Evolutionary conservation across 1,140 invertebrate species (phyloP), one percentile per base, ranked within the genome.

Genomic region (Sesamia nonagrioides): DNA sequence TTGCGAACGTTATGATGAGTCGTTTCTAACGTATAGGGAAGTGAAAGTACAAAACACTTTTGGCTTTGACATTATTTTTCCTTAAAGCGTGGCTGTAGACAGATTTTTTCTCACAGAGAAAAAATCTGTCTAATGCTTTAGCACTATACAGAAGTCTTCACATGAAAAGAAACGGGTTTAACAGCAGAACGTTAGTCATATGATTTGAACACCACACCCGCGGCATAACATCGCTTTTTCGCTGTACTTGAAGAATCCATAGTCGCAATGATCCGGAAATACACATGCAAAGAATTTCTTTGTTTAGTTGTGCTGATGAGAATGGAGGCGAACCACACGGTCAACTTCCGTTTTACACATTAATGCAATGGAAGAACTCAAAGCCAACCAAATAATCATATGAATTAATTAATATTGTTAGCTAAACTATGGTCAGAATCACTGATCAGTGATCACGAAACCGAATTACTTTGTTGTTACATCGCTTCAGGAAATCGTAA

Each of bases 1-100:
- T 69, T 50, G 42, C 42, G 18, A 69, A 50, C 66, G 18, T 69
- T 50, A 48, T 69, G 40, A 68, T 68, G 42, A 50, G 66, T 11
- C 27, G 54, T 58, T 33, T 21, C 33, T 33, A 50, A n/a, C 66
- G 15, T 27, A 50, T 27, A 69, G 21, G 42, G 42, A 69, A 27
- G 45, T 50, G 66, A 69, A 48, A 48, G 66, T 69, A 27, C 56
- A 40, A 11, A 2, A 18, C 6, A 66, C 7, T 37, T 42, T 50
- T 48, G 18, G 18, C 21, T 69, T 48, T 42, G 61, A 66, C 37
- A 42, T 42, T 66, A 42, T 18, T 66, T 40, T 42, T 21, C 15
- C 9, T 63, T 40, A 8, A 5, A 27, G 5, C 54, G 18, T 42
- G 35, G 8, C 37, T 66, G 11, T n/a, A n/a, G n/a, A n/a, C n/a